A percentile compares a stretch with the other conserved stretches of the same genome.
Conservation (phyloP, 2,797 vertebrate genomes). For the Echeneis naucrates region DNA sequence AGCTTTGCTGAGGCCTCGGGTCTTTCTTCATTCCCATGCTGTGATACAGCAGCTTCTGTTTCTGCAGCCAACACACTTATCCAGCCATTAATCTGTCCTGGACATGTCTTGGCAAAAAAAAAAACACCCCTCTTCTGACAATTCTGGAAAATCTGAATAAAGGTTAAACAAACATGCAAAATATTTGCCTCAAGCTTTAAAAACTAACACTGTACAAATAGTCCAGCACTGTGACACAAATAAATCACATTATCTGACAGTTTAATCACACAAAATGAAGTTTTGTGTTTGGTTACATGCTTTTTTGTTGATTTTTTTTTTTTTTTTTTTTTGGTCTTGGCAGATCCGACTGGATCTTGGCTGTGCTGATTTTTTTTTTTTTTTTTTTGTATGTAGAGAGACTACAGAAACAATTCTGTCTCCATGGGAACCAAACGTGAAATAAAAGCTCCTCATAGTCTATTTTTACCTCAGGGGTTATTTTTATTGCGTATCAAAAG, state of each 20-base stretch:
- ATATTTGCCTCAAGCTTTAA: conserved; percentile 20
- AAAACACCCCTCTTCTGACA: conserved; percentile 34
- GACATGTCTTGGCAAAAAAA: conserved; percentile 30
- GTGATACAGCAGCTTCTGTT: conserved; percentile 5
- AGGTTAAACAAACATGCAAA: conserved; percentile 40
- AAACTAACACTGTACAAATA: conserved; percentile 12
- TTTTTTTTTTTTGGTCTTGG: conserved; percentile 33
- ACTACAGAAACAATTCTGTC: conserved; percentile 28
- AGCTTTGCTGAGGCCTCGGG: conserved; percentile 20
- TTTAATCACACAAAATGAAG: conserved; percentile 28
- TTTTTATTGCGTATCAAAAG: conserved; percentile 27
- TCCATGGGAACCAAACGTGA: conserved; percentile 12
- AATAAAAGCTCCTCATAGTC: conserved; percentile 24
- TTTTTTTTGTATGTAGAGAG: conserved; percentile 6
- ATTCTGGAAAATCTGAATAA: conserved; percentile 27
- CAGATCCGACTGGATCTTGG: conserved; percentile 36
- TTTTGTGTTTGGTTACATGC: conserved; percentile 5
- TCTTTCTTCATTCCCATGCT: conserved; percentile 8
- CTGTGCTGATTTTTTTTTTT: no score
- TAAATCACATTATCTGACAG: conserved; percentile 26
- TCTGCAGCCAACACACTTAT: conserved; percentile 32
- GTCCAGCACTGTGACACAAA: background rate
- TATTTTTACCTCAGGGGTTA: conserved; percentile 33
- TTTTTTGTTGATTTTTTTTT: conserved; percentile 1
- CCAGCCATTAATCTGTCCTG: conserved; percentile 43